Evolutionary conservation across 2,113 vertebrate species (phyloP).

Genomic region (human (Homo sapiens)): DNA sequence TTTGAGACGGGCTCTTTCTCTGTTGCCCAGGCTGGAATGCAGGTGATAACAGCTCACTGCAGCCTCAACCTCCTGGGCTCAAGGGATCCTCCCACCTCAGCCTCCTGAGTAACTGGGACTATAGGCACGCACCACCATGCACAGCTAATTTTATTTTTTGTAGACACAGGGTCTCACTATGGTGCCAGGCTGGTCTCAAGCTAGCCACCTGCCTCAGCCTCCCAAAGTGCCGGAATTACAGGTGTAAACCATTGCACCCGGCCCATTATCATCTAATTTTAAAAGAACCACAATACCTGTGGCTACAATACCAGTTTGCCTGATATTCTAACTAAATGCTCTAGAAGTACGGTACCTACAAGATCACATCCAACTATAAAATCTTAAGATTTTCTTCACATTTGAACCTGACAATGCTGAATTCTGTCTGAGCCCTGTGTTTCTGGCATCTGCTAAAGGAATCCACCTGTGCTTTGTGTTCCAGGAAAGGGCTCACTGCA

Average conservation of each 20-base stretch:
- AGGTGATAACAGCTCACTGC: not conserved
- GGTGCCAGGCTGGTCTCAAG: too few species aligned
- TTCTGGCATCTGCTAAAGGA: not conserved
- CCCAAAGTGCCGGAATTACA: too few species aligned
- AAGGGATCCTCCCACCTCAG: not conserved
- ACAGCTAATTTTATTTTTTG: not conserved
- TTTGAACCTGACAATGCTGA: not conserved
- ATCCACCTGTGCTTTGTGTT: not conserved
- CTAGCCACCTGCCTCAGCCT: too few species aligned
- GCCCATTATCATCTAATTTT: not conserved
- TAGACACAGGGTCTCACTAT: not conserved
- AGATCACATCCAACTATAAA: not conserved
- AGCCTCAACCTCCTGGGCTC: not conserved
- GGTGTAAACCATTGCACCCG: too few species aligned
- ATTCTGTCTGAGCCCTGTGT: not conserved
- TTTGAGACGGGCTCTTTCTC: not conserved
- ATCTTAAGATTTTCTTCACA: not conserved
- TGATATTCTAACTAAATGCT: not conserved
- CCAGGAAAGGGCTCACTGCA: not conserved
- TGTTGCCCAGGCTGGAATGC: not conserved
- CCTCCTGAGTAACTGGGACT: not conserved
- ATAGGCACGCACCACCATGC: not conserved
- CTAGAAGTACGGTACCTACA: not conserved
- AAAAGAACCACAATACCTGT: not conserved
- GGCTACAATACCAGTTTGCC: not conserved